These are phyloP conservation scores for Aurelia sp. DNA, from an alignment of 30 jellyfish, hydroid and myxozoan genomes.

Conservation along the genomic window DNA sequence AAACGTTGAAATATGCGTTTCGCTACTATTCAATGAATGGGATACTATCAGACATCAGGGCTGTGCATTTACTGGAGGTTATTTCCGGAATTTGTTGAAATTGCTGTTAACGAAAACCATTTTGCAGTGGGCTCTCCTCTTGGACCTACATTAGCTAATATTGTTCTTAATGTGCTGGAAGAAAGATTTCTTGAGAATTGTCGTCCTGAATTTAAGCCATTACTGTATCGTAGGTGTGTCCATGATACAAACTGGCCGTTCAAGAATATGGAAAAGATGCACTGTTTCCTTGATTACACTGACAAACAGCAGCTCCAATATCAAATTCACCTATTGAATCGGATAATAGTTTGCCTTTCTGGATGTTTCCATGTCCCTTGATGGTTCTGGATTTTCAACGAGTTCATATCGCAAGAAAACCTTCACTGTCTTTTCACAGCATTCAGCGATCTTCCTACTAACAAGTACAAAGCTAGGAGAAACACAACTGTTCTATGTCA, in stretches of 20 bases:
- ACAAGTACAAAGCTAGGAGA: background rate
- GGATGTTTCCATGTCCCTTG: too few species aligned
- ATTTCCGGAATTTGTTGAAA: background rate
- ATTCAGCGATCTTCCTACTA: background rate
- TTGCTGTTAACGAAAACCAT: background rate
- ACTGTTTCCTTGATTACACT: background rate
- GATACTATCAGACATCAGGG: background rate
- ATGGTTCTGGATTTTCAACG: too few species aligned
- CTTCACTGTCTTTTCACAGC: too few species aligned
- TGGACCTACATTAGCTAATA: slow-evolving; percentile 36
- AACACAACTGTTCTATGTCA: too few species aligned
- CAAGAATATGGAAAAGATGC: background rate
- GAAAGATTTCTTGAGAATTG: background rate
- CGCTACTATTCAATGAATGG: background rate
- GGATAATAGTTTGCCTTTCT: background rate
- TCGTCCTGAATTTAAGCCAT: background rate
- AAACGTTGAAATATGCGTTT: slow-evolving; percentile 1
- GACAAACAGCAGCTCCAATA: background rate
- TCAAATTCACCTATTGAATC: background rate
- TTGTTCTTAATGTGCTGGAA: background rate
- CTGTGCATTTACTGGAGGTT: background rate
- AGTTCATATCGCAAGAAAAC: too few species aligned
- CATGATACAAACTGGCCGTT: background rate
- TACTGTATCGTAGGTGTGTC: background rate
- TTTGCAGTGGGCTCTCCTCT: slow-evolving; percentile 49